Base-by-base conservation (phyloP, 2,797 vertebrate genomes). In the Simalia tracyae region DNA sequence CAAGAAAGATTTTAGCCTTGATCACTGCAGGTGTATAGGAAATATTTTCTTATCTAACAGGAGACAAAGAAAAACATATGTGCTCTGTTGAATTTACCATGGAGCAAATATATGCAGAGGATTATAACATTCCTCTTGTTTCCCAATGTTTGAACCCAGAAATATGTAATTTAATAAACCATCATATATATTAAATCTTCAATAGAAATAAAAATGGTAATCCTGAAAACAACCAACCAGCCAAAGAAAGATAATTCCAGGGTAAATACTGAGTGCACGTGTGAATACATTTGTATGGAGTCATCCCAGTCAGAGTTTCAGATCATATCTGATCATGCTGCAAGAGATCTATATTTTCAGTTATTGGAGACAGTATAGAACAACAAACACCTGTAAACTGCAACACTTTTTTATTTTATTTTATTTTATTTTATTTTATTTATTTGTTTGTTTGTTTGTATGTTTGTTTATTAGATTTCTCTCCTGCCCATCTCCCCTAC, bases 21-120 rank as follows among this genome's bases (percentile, higher is more conserved):
- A 93, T 93, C 92, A 88, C 89, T 85, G 89, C 89, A 91, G 89
- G 94, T 89, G 63, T 76, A 84, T 89, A 93, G 95, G 93, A 95
- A 95, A 59, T 0, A 0, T 84, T 95, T 61, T 76, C 72, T 95
- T 94, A 95, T 87, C 92, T 95, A 96, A 96, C 95, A 93, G 94
- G 94, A 96, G 94, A 42, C 60, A 46, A 96, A 96, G 95, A 96
- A 97, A 96, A 94, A 96, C 95, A 97, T 94, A 91, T 95, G 92
- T 92, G 89, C 95, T 19, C 90, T 95, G 94, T 94, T 93, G 91
- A 1, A 95, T 97, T 97, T 96, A 96, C 92, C 95, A 0, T 96
- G 95, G 95, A 96, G 95, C 90, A 96, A 95, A 88, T 94, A 94
- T 95, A 96, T 96, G 93, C 95, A 96, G 96, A 94, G 88, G 93